These are phyloP conservation scores for Scaptomyza graminum DNA, from an alignment of 1,140 invertebrate genomes.

Conservation along the genomic window DNA sequence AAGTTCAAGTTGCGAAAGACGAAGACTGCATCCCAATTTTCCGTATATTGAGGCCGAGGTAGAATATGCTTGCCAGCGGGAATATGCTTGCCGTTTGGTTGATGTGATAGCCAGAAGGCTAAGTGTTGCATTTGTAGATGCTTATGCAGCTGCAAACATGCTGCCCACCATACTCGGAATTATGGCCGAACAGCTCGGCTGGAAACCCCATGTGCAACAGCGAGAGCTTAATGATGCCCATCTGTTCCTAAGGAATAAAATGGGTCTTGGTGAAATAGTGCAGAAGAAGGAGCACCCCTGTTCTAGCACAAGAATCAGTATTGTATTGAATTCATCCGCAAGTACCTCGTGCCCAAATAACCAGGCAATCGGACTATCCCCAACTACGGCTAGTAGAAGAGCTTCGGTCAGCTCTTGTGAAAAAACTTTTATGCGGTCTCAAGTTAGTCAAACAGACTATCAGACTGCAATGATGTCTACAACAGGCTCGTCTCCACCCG, in stretches of 20 bases:
- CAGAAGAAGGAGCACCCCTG: neutral
- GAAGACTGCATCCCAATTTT: conserved; percentile 46
- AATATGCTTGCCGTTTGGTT: conserved; percentile 58
- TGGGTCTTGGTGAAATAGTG: conserved; percentile 52
- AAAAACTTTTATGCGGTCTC: neutral
- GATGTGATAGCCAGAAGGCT: conserved; percentile 57
- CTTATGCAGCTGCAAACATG: conserved; percentile 42
- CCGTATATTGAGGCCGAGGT: conserved; percentile 66
- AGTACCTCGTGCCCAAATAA: neutral
- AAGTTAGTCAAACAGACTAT: neutral
- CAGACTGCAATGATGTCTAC: neutral
- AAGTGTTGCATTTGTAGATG: conserved; percentile 58
- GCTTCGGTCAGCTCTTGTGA: neutral
- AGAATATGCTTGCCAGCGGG: conserved; percentile 43
- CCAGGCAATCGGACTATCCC: neutral
- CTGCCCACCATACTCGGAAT: conserved; percentile 42
- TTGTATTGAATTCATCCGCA: neutral
- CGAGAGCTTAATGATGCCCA: conserved; percentile 32
- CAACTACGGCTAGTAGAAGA: neutral
- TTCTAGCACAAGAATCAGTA: neutral
- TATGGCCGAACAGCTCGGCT: conserved; percentile 36
- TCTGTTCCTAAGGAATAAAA: conserved; percentile 47
- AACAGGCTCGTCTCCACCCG: neutral
- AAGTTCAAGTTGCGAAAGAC: neutral
- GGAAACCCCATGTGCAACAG: conserved; percentile 13